Evolutionary conservation across 2,888 invertebrate genomes (phyloP), one percentile per base, ranked within the genome.

Genomic region (Conus canariensis): DNA sequence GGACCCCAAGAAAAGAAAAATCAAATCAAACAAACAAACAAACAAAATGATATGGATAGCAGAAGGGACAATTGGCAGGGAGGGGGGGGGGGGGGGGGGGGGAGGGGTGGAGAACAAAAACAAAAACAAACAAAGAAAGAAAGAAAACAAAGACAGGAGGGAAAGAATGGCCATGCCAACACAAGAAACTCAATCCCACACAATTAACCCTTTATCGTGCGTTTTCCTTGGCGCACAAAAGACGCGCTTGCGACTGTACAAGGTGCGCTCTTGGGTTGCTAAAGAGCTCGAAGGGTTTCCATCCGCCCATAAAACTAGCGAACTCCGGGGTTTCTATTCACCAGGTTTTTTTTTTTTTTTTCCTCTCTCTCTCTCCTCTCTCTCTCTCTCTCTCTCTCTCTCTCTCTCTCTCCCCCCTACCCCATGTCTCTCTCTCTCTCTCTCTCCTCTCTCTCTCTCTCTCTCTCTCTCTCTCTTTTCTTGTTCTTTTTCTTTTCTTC

Each of bases 201-300:
- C 85, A 85, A 85, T 85, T 85, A 85, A 85, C 60, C 85, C 85
- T 85, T 85, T 85, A 85, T 85, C 85, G 85, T 10, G 22, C 58
- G n/a, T 25, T n/a, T 25, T 85, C 45, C 25, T 60, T 6, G 3
- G 85, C 59, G 80, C 85, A 85, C 85, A 85, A 85, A 85, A 85
- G 85, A 60, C 45, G 58, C n/a, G 25, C 60, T 85, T 9, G 60
- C 85, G 60, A 60, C 85, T 83, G 85, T 85, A 85, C 85, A 85
- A 85, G 85, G 85, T 25, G 59, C 85, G 85, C 85, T 85, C 60
- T n/a, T 85, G 25, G 60, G n/a, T 7, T n/a, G 85, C 85, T 85
- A 85, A 85, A 85, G 85, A n/a, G 60, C 60, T 85, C 85, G 60
- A 85, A 85, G 85, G 25, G 85, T 60, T 85, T n/a, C 25, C 85